Conservation (phyloP, 1,140 invertebrate genomes). For the Phenacoccus solenopsis region DNA sequence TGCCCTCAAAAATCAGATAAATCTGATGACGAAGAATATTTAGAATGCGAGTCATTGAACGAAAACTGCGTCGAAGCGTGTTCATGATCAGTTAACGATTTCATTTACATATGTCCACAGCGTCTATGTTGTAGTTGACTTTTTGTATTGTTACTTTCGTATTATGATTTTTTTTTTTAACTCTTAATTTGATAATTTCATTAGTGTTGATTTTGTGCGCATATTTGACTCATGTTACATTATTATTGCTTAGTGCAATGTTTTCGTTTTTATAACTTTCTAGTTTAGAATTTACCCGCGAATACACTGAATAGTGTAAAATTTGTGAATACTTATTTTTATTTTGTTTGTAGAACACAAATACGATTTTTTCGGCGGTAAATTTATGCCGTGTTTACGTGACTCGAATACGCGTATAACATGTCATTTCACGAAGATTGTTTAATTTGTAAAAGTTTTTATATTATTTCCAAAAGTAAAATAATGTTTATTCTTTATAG, state of each 20-base stretch:
- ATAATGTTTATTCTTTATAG: no score
- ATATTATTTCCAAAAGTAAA: no score
- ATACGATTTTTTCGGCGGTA: no score
- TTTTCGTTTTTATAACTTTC: neutral
- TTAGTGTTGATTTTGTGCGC: neutral
- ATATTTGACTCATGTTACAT: neutral
- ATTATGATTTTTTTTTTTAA: neutral
- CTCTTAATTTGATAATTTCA: neutral
- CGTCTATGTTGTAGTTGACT: neutral
- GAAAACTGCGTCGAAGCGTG: neutral
- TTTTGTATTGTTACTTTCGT: neutral
- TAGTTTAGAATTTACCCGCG: neutral
- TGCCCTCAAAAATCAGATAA: neutral
- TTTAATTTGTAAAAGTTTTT: no score
- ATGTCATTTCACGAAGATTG: no score
- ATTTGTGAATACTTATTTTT: neutral
- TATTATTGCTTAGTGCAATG: neutral
- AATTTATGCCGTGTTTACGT: no score
- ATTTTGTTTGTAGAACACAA: neutral
- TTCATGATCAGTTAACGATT: neutral
- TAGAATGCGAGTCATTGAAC: neutral
- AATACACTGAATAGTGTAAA: slow-evolving; percentile 6
- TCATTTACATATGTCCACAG: neutral
- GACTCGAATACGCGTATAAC: no score
- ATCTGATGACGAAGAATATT: slow-evolving; percentile 10